A percentile compares a stretch with the other conserved stretches of the same genome.
Conservation (phyloP, 2,797 vertebrate species). For the Lepilemur septentrionalis region DNA sequence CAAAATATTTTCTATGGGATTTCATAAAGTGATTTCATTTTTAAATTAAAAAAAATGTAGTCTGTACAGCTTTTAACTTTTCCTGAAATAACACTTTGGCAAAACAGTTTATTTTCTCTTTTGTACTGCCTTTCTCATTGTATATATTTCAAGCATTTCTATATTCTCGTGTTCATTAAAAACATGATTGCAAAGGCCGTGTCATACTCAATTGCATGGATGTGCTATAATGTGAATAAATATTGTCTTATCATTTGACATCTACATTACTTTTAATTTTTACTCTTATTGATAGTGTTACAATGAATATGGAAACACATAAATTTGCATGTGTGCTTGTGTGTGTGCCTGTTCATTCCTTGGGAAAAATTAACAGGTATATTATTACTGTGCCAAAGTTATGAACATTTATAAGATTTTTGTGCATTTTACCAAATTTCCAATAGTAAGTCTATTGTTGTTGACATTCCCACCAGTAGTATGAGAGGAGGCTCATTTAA, state of each 20-base stretch:
- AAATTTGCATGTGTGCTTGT: not conserved
- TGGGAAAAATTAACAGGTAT: not conserved
- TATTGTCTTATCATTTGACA: not conserved
- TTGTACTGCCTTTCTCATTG: not conserved
- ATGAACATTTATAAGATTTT: not conserved
- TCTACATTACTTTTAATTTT: not conserved
- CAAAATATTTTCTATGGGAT: not conserved
- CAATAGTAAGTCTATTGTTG: not conserved
- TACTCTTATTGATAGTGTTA: not conserved
- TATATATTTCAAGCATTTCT: not conserved
- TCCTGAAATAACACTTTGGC: not conserved
- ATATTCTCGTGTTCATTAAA: not conserved
- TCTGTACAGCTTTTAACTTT: not conserved
- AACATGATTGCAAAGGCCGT: not conserved
- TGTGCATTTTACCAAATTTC: not conserved
- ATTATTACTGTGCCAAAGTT: not conserved
- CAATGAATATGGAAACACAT: not conserved
- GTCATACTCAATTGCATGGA: not conserved
- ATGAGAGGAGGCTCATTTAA: not conserved
- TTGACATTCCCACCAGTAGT: not conserved
- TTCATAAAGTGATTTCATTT: not conserved
- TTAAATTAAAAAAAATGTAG: not conserved
- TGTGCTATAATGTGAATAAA: not conserved
- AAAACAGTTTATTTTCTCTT: not conserved
- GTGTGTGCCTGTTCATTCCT: not conserved